These are phyloP conservation scores for Sitophilus oryzae DNA, from an alignment of 1,140 invertebrate species.

Conservation along the genomic window DNA sequence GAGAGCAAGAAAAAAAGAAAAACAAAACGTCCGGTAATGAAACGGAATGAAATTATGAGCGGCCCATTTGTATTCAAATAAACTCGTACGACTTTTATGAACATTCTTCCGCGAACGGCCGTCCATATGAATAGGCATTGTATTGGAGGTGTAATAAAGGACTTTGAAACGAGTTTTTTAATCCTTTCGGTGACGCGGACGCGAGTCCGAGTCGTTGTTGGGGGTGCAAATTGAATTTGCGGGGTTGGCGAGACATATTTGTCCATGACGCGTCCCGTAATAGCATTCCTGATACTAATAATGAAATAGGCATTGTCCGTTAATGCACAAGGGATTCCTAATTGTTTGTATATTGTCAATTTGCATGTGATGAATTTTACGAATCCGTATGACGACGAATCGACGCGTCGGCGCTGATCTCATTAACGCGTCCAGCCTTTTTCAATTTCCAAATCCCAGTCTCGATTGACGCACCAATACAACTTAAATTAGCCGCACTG, in stretches of 20 bases:
- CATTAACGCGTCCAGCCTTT: conserved; percentile 11
- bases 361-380: conserved; percentile 42
- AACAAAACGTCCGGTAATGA: conserved; percentile 15
- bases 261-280: conserved; percentile 36
- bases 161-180: conserved; percentile 34
- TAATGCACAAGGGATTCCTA: conserved; percentile 37
- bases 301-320: conserved; percentile 41
- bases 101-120: conserved; percentile 27
- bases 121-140: conserved; percentile 30
- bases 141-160: conserved; percentile 37
- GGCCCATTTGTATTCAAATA: conserved; percentile 28
- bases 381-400: conserved; percentile 20
- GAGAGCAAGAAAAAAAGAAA: conserved; percentile 1
- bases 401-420: conserved; percentile 15
- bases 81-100: conserved; percentile 28
- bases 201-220: conserved; percentile 25
- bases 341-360: conserved; percentile 45
- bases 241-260: conserved; percentile 36
- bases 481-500: too few relatives aligned
- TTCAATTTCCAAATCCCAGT: conserved; percentile 2
- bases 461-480: too few relatives aligned
- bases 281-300: conserved; percentile 43
- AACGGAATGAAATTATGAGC: conserved; percentile 20
- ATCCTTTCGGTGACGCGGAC: conserved; percentile 34
- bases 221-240: conserved; percentile 38